Evolutionary conservation across 2,797 vertebrate genomes (phyloP).

Genomic region (Nasua narica): DNA sequence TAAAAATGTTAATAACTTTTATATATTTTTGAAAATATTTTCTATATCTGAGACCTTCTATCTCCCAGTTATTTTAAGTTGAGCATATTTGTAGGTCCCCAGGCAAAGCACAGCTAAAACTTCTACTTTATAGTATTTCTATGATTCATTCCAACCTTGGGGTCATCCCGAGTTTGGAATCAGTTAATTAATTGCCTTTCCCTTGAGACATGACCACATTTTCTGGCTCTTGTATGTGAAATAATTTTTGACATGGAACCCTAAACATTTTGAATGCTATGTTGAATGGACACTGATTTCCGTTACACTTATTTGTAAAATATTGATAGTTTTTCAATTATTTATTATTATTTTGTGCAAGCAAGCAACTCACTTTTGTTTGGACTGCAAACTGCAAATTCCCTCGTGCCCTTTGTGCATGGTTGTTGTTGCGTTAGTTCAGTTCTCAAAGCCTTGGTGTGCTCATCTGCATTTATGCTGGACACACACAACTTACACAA

Average conservation of each 20-base stretch:
- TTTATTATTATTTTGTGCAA: background rate
- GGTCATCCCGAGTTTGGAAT: background rate
- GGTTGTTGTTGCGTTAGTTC: background rate
- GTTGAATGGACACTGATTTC: background rate
- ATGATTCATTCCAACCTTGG: background rate
- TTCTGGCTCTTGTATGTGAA: background rate
- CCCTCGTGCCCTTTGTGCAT: background rate
- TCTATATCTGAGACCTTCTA: background rate
- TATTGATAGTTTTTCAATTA: background rate
- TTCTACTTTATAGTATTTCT: background rate
- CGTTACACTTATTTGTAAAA: background rate
- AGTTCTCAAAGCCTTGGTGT: background rate
- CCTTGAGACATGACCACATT: background rate
- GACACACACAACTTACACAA: background rate
- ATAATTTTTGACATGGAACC: background rate
- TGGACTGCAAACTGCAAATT: background rate
- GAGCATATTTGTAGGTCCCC: too few species aligned
- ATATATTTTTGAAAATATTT: background rate
- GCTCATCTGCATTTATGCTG: background rate
- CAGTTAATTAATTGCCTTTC: background rate
- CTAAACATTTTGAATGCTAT: background rate
- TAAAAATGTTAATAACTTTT: background rate
- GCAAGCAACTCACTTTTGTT: background rate
- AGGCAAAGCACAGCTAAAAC: background rate
- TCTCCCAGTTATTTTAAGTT: background rate